A percentile compares a stretch with the other conserved stretches of the same genome.
These are phyloP conservation scores for Ispidina picta DNA, from an alignment of 2,797 vertebrate genomes.

Conservation along the genomic window DNA sequence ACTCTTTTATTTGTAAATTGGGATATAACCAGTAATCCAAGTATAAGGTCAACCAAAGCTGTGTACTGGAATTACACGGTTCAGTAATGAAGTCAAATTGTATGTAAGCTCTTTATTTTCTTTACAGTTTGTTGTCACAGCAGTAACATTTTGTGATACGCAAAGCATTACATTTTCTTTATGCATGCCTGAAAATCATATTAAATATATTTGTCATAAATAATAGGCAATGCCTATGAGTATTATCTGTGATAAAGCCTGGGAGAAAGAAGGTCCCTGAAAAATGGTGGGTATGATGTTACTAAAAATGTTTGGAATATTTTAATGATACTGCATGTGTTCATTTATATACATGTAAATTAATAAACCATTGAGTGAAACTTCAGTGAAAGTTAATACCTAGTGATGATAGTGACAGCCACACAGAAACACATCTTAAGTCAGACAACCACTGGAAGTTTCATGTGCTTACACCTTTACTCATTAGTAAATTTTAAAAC, in stretches of 20 bases:
- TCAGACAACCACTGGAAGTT: background rate
- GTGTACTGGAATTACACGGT: background rate
- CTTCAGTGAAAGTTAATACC: background rate
- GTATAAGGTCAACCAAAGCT: background rate
- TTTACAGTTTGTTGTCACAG: background rate
- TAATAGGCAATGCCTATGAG: background rate
- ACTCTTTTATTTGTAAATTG: background rate
- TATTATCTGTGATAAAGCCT: background rate
- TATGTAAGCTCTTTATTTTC: background rate
- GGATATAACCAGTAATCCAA: background rate
- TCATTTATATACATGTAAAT: background rate
- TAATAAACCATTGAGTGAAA: background rate
- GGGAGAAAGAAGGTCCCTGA: background rate
- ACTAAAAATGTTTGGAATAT: background rate
- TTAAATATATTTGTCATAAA: background rate
- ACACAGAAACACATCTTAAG: background rate
- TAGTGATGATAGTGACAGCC: background rate
- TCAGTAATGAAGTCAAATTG: background rate
- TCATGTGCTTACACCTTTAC: background rate
- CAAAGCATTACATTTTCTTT: background rate
- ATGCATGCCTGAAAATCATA: background rate
- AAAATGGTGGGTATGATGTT: background rate
- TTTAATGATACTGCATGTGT: background rate
- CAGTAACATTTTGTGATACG: background rate
- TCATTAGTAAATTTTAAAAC: background rate